These are phyloP conservation scores for Anser brachyrhynchus DNA, from an alignment of 2,113 vertebrate genomes.

Conservation along the genomic window DNA sequence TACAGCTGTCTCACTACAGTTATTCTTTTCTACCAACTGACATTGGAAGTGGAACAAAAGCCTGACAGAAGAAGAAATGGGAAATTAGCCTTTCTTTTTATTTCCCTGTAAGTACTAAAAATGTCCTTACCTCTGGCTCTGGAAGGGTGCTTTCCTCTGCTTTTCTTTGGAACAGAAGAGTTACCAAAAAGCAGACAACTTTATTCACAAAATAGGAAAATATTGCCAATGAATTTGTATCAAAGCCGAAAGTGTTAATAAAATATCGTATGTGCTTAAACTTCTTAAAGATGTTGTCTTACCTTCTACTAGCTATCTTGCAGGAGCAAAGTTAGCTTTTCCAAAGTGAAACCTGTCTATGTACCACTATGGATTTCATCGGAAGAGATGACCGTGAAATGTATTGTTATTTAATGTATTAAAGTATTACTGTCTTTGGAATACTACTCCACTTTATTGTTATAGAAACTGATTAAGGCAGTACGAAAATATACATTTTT, in stretches of 20 bases:
- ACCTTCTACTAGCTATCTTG: not conserved
- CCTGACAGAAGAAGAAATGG: not conserved
- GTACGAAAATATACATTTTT: rapidly evolving
- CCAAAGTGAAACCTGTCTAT: not conserved
- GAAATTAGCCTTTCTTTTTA: not conserved
- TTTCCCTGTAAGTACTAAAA: not conserved
- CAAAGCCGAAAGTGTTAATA: not conserved
- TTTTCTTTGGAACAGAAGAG: not conserved
- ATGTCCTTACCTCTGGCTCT: not conserved
- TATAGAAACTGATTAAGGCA: not conserved
- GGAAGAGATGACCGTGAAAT: not conserved
- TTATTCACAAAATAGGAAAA: not conserved
- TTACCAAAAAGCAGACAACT: not conserved
- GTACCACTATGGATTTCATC: not conserved
- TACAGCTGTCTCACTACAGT: not conserved
- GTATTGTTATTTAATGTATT: not conserved
- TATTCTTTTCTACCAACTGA: not conserved
- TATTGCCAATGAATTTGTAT: not conserved
- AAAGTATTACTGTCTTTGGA: not conserved
- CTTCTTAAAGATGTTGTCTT: not conserved
- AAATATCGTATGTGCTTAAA: not conserved
- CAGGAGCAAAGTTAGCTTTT: not conserved
- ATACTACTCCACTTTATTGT: not conserved
- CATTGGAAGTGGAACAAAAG: not conserved
- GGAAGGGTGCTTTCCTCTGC: not conserved